Percentiles rank a stretch among this genome's conserved stretches.
Evolutionary conservation across 1,140 invertebrate species (phyloP).

Genomic region (Tyrophagus putrescentiae): DNA sequence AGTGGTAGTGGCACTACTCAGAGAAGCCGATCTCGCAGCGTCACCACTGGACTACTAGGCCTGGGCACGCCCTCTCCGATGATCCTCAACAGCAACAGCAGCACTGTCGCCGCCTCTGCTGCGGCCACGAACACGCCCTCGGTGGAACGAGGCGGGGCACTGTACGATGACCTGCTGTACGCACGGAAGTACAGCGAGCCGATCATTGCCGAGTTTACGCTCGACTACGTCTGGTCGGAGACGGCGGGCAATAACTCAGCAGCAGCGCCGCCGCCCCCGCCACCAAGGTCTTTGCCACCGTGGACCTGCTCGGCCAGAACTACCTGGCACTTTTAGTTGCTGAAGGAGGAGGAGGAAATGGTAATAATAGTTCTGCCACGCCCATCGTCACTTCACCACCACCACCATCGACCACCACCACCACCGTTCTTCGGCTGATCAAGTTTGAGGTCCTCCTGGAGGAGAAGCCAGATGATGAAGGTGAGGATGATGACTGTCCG

Average conservation of each 20-base stretch:
- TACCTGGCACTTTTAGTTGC: conserved; percentile 66
- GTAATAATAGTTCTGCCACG: neutral
- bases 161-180: conserved; percentile 1
- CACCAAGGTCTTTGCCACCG: conserved; percentile 59
- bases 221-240: conserved; percentile 77
- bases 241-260: conserved; percentile 20
- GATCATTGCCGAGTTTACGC: conserved; percentile 61
- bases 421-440: conserved; percentile 37
- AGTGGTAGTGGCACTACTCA: neutral
- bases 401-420: conserved; percentile 31
- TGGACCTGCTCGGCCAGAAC: conserved; percentile 62
- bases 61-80: conserved; percentile 22
- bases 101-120: conserved; percentile 25
- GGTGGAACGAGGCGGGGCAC: conserved; percentile 27
- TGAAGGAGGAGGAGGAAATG: conserved; percentile 34
- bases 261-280: conserved; percentile 39
- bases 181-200: conserved; percentile 40
- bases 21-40: conserved; percentile 10
- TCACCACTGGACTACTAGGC: neutral
- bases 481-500: neutral
- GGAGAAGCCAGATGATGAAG: conserved; percentile 29
- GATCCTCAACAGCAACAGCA: conserved; percentile 33
- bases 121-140: conserved; percentile 28
- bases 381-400: conserved; percentile 41
- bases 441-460: conserved; percentile 54